Evolutionary conservation across 2,113 vertebrate genomes (phyloP), one percentile per base, ranked within the genome.

Genomic region (Xyrauchen texanus): DNA sequence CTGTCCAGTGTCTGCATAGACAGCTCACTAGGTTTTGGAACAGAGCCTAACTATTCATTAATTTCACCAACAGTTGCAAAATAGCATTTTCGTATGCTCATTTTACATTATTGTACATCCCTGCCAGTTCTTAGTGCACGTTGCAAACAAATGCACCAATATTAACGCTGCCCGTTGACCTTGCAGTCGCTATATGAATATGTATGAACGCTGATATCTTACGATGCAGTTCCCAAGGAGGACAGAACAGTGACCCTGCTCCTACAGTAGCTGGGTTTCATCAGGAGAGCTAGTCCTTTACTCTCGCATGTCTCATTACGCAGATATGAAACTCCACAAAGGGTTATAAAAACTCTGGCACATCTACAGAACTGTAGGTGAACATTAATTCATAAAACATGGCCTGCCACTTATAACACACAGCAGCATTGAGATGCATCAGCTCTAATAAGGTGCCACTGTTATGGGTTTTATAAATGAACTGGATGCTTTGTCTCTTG

Each of bases 311-410:
- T 77, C 80, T 80, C 76, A 72, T 81, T 81, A 65, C 77, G 12
- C 52, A 60, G 71, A 73, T 16, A 60, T 44, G 46, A 60, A 15
- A 42, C 46, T 69, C 46, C 6, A 47, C 67, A 53, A 13, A 9
- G 11, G 73, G 8, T 12, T 44, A 45, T 75, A 16, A 45, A 77
- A 75, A 57, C 71, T 64, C 45, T 76, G 65, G 68, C 67, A 65
- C 58, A 77, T 68, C 76, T 52, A 55, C 66, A 78, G 42, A 71
- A 66, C 45, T 16, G 15, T 52, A 72, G 78, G 58, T 34, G 21
- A 83, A 85, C 77, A 81, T 85, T 79, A 79, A 85, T 85, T 82
- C 69, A 73, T 75, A 78, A 81, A 79, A 82, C 75, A 80, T 61
- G 68, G 63, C 15, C 70, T 74, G 66, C 75, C 66, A 83, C 81